Evolutionary conservation across 2,113 vertebrate species (phyloP), one percentile per base, ranked within the genome.

Genomic region (Tachysurus vachellii): DNA sequence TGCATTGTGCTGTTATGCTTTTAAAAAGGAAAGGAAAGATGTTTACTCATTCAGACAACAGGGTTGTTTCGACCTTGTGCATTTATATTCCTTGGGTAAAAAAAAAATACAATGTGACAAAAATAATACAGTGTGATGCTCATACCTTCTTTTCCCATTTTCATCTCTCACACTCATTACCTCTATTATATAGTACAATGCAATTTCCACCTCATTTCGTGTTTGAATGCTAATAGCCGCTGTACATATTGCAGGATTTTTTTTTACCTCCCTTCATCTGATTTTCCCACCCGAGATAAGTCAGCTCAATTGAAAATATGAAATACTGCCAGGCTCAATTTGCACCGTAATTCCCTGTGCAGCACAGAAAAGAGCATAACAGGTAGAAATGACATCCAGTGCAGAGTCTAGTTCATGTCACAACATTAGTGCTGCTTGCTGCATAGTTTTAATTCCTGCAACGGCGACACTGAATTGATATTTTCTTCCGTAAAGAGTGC

Each of bases 201-300:
- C 93, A 95, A 95, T 95, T 94, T 94, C 91, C 93, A 90, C 83
- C 90, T 92, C 86, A 94, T 90, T 91, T 91, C 90, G 90, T 92
- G 88, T 90, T 88, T 91, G 89, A 94, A 94, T 92, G 90, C 90
- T 93, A 93, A 95, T 94, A 93, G 90, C 90, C 90, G 76, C 87
- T 91, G 88, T 89, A 50, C 73, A 61, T 64, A 62, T 82, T 47
- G 80, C 44, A n/a, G 44, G 42, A 53, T 36, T n/a, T 84, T 53
- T 84, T 80, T 90, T 28, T 90, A 90, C 89, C 85, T 88, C 85
- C 92, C 91, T 93, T 87, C 89, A 88, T 71, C 87, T 91, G 75
- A 84, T 90, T 90, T 86, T 83, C 90, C 76, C 87, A 85, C 84
- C 90, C 90, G 59, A 85, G 86, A 79, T 88, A 88, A 90, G 85